A percentile compares a stretch with the other conserved stretches of the same genome.
phyloP scores from a whole-genome alignment of 2,113 vertebrate species.

The Vicugna pacos region DNA sequence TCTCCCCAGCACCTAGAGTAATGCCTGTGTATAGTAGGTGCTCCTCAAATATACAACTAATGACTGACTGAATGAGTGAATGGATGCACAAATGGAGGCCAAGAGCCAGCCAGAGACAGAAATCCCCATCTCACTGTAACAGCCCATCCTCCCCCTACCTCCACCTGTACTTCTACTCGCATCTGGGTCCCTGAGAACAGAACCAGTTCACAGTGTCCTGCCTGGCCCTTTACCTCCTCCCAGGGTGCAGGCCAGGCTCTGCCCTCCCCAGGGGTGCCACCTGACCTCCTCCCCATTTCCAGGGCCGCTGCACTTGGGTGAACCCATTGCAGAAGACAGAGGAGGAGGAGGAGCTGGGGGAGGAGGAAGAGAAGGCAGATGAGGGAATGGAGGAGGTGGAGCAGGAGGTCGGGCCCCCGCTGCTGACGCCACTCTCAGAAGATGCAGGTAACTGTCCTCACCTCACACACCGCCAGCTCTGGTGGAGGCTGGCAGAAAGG shows the following conservation, averaged over 20 bases:
- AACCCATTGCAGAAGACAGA: constrained; percentile 88
- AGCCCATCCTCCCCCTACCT: background rate
- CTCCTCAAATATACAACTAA: background rate
- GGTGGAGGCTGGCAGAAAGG: accelerated
- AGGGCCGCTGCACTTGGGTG: constrained; percentile 94
- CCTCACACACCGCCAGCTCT: accelerated
- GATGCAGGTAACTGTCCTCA: constrained; percentile 87
- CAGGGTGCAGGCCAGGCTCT: background rate
- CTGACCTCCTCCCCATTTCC: background rate
- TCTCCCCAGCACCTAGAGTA: background rate
- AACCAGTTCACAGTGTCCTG: background rate
- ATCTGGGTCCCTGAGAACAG: background rate
- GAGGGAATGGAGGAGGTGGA: constrained; percentile 89
- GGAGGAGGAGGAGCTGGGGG: constrained; percentile 87
- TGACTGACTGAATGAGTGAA: background rate
- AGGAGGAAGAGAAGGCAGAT: constrained; percentile 87
- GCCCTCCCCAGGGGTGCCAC: accelerated
- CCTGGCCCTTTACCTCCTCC: background rate
- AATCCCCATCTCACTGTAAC: background rate
- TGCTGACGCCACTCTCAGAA: constrained; percentile 91
- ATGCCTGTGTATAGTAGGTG: background rate
- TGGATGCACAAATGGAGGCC: background rate
- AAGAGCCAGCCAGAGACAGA: background rate
- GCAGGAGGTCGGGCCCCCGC: constrained; percentile 90
- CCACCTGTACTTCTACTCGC: background rate